Evolutionary conservation across 2,113 vertebrate species (phyloP).

Genomic region (Orthochromis malagaraziensis): DNA sequence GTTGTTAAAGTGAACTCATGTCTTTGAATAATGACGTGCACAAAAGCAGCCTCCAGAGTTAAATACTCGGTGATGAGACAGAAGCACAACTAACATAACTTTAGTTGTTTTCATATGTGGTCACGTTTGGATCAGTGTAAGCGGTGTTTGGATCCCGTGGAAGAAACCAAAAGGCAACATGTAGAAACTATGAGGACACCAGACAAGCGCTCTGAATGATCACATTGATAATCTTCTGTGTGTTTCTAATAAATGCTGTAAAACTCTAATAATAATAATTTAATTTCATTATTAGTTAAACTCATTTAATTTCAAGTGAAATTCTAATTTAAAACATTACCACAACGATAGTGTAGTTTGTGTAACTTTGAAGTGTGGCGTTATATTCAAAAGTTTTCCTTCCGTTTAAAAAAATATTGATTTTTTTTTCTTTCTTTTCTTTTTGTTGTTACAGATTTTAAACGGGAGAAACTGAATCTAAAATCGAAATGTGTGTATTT

Average conservation of each 20-base stretch:
- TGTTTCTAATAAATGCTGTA: not conserved
- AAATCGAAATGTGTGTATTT: not conserved
- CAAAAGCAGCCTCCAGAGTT: too few relatives aligned
- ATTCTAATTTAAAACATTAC: not conserved
- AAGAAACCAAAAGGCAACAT: not conserved
- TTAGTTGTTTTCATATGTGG: not conserved
- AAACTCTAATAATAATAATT: not conserved
- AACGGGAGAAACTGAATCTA: not conserved
- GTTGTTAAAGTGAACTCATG: not conserved
- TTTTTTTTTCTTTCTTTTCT: not conserved
- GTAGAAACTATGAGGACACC: not conserved
- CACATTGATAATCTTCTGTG: not conserved
- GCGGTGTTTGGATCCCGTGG: not conserved
- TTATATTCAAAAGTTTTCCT: not conserved
- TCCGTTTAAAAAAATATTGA: not conserved
- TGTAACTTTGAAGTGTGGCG: not conserved
- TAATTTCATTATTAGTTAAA: not conserved
- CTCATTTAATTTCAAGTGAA: not conserved
- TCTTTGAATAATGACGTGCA: not conserved
- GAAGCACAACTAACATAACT: not conserved
- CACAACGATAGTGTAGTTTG: not conserved
- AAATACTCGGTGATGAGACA: not conserved
- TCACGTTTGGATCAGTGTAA: not conserved
- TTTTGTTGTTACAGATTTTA: not conserved
- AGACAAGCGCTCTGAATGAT: not conserved